Percentiles rank a stretch among this genome's conserved stretches.
Conservation (phyloP, 30 jellyfish, hydroid and myxozoan species). For the Aurelia coerulea region DNA sequence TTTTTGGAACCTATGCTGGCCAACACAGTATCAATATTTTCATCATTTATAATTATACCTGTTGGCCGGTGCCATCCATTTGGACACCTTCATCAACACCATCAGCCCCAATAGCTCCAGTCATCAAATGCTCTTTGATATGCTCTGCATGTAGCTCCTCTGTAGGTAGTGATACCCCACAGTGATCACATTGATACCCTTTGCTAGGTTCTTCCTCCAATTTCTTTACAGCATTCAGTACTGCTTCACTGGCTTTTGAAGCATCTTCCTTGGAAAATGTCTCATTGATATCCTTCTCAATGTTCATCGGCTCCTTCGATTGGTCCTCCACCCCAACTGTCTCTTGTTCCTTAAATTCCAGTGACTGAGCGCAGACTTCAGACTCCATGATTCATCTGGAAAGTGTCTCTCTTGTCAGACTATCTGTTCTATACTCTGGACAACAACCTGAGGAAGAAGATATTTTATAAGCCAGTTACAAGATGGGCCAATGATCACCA, state of each 20-base stretch:
- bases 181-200: background rate
- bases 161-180: conserved; percentile 4
- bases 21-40: too few species aligned
- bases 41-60: too few species aligned
- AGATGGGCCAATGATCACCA: too few species aligned
- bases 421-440: too few species aligned
- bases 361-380: conserved; percentile 35
- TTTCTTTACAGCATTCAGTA: background rate
- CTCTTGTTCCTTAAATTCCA: conserved; percentile 38
- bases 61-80: background rate
- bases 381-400: background rate
- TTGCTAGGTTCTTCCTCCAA: background rate
- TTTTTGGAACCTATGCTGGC: too few species aligned
- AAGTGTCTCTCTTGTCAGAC: too few species aligned
- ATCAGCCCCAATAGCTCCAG: conserved; percentile 17
- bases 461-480: too few species aligned
- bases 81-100: conserved; percentile 11
- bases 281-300: conserved; percentile 3
- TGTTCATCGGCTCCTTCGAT: conserved; percentile 10
- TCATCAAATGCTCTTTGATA: conserved; percentile 31
- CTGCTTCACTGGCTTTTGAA: conserved; percentile 33
- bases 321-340: conserved; percentile 17
- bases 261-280: conserved; percentile 47
- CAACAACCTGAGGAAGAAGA: too few species aligned
- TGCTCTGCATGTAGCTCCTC: conserved; percentile 50